phyloP scores from a whole-genome alignment of 2,888 invertebrate genomes.

The Timema podura region DNA sequence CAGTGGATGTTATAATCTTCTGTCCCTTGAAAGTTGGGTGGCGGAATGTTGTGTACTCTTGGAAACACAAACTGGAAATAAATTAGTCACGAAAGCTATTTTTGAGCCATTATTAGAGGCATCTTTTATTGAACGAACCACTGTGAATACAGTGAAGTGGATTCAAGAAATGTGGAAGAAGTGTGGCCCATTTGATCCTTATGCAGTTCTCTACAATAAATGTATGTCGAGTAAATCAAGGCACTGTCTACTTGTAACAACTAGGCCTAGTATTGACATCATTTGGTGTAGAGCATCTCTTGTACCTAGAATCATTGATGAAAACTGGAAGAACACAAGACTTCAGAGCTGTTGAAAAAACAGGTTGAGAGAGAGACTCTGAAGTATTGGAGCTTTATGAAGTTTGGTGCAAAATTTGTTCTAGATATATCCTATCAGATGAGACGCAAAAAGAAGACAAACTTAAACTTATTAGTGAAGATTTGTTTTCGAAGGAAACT shows the following conservation, averaged over 20 bases:
- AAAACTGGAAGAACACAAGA: conserved; percentile 13
- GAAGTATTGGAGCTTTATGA: conserved; percentile 6
- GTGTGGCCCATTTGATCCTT: conserved; percentile 12
- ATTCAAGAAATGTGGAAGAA: conserved; percentile 16
- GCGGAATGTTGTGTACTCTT: conserved; percentile 16
- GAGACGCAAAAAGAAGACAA: background rate
- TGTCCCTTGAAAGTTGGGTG: conserved; percentile 15
- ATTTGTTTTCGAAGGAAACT: background rate
- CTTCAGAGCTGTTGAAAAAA: background rate
- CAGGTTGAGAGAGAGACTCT: background rate
- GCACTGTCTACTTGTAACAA: conserved; percentile 16
- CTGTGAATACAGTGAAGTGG: conserved; percentile 14
- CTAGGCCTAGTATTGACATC: conserved; percentile 1
- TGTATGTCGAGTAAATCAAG: conserved; percentile 18
- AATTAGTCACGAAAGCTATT: conserved; percentile 16
- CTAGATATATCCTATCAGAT: background rate
- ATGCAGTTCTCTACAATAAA: conserved; percentile 15
- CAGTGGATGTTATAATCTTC: conserved; percentile 17
- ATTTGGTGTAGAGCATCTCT: conserved; percentile 14
- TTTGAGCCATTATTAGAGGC: conserved; percentile 10
- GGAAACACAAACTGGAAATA: conserved; percentile 19
- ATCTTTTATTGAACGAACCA: conserved; percentile 3
- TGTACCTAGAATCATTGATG: conserved; percentile 15
- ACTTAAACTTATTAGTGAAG: background rate
- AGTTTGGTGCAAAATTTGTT: conserved; percentile 12